Conservation (phyloP, 2,113 vertebrate genomes). For the Agapornis roseicollis region DNA sequence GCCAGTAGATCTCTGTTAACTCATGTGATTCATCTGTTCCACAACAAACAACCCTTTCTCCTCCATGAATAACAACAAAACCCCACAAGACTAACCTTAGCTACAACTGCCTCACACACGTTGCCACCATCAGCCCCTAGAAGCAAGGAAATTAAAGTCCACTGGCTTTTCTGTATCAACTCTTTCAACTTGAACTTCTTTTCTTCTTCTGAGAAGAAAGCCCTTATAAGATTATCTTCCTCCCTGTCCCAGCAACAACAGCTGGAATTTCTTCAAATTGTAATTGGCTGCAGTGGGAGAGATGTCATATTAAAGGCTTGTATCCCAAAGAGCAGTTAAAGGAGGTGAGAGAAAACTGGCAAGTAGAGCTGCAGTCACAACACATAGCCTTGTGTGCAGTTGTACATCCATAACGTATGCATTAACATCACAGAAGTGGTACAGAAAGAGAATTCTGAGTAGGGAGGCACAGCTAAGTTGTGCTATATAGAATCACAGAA, state of each 20-base stretch:
- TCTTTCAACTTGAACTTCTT: neutral
- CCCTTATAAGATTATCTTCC: neutral
- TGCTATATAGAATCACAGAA: neutral
- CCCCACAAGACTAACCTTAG: neutral
- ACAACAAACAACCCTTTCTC: neutral
- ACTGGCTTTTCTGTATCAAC: neutral
- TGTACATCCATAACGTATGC: neutral
- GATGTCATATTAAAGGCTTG: neutral
- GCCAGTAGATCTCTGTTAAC: conserved; percentile 9
- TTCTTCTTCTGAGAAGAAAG: neutral
- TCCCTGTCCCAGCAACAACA: neutral
- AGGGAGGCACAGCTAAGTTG: neutral
- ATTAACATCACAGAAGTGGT: neutral
- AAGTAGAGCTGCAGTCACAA: neutral
- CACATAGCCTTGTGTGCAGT: neutral
- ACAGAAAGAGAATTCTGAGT: neutral
- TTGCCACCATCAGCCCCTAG: neutral
- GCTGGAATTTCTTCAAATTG: neutral
- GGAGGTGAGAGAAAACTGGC: neutral
- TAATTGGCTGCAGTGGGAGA: neutral
- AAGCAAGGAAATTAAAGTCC: neutral
- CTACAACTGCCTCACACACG: neutral
- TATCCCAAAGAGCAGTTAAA: neutral
- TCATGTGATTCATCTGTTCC: neutral
- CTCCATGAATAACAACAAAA: neutral